A percentile compares a stretch with the other conserved stretches of the same genome.
These are phyloP conservation scores for Morpho deidamia DNA, from an alignment of 2,888 invertebrate genomes.

Conservation along the genomic window DNA sequence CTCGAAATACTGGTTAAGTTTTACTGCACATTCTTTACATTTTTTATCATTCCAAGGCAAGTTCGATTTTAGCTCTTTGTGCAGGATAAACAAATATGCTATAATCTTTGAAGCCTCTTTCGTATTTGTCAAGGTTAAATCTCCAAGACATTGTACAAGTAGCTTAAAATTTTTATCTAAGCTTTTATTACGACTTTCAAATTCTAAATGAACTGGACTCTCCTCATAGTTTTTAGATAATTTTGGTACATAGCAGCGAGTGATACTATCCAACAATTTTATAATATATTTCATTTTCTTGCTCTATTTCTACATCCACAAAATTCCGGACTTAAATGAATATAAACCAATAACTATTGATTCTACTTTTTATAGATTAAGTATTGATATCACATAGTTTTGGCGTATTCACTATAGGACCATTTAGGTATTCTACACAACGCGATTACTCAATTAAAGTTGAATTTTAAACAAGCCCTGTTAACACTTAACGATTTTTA, in stretches of 20 bases:
- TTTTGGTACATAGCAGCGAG: constrained; percentile 44
- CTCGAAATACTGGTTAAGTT: constrained; percentile 43
- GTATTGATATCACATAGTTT: too few relatives aligned
- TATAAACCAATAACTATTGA: too few relatives aligned
- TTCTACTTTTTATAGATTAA: too few relatives aligned
- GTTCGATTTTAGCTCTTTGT: constrained; percentile 42
- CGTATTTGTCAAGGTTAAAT: constrained; percentile 34
- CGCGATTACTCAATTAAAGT: too few relatives aligned
- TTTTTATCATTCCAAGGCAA: constrained; percentile 46
- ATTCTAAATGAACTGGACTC: constrained; percentile 43
- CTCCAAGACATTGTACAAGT: constrained; percentile 37
- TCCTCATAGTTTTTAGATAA: constrained; percentile 48
- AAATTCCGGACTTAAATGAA: too few relatives aligned
- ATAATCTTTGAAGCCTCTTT: constrained; percentile 33
- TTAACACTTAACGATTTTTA: too few relatives aligned
- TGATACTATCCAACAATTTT: constrained; percentile 20
- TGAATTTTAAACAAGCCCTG: too few relatives aligned
- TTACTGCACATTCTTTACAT: constrained; percentile 34
- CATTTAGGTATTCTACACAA: too few relatives aligned
- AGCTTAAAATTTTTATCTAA: constrained; percentile 36
- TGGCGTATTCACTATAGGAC: too few relatives aligned
- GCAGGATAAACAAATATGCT: constrained; percentile 45
- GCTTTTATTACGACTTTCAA: constrained; percentile 38
- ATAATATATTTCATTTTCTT: constrained; percentile 15
- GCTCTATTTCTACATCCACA: not conserved